Conservation (phyloP, 2,113 vertebrate genomes). For the Pterocles gutturalis region DNA sequence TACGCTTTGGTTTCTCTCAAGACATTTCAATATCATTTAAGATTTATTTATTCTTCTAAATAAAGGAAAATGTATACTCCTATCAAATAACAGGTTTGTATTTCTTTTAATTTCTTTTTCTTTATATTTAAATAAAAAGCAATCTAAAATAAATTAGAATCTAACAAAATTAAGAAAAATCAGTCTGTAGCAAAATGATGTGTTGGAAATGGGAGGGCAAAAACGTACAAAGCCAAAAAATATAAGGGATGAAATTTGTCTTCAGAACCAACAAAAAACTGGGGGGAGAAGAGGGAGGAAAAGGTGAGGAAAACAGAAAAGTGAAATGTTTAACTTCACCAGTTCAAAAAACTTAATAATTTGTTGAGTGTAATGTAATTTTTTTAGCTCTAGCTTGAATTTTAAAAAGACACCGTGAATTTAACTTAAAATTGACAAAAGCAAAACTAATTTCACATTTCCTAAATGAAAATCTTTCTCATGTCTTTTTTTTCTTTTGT, state of each 20-base stretch:
- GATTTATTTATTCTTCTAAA: not conserved
- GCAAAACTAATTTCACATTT: not conserved
- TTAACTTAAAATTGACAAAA: not conserved
- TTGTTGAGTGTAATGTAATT: rapidly evolving
- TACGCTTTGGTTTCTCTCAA: not conserved
- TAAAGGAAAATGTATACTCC: not conserved
- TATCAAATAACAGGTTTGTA: not conserved
- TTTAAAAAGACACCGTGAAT: not conserved
- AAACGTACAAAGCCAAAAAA: not conserved
- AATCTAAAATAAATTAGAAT: not conserved
- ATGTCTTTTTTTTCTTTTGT: not conserved
- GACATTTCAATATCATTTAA: not conserved
- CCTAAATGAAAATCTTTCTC: not conserved
- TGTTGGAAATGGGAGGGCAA: not conserved
- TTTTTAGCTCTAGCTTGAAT: not conserved
- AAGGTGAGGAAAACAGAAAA: not conserved
- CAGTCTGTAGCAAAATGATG: not conserved
- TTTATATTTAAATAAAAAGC: not conserved
- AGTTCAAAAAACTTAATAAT: not conserved
- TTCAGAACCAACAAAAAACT: not conserved
- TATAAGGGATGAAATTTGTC: not conserved
- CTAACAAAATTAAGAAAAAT: not conserved
- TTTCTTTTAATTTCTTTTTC: not conserved
- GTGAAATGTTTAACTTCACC: not conserved
- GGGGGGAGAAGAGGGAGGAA: rapidly evolving